Evolutionary conservation across 1,140 invertebrate species (phyloP), one percentile per base, ranked within the genome.

Genomic region (Melitaea cinxia): DNA sequence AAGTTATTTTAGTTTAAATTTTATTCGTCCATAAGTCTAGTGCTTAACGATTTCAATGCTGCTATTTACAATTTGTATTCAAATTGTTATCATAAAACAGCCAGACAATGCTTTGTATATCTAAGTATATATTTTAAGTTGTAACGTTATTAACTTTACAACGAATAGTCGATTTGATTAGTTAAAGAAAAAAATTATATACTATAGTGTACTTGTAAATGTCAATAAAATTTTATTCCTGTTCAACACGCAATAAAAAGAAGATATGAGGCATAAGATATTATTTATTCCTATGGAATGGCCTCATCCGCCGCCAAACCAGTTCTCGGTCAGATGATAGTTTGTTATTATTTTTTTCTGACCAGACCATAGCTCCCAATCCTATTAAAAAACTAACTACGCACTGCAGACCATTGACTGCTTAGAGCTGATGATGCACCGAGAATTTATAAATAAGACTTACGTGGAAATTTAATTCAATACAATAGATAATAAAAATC

Each of bases 301-400:
- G 70, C 72, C 73, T 74, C 81, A 80, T 80, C 77, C 77, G 77
- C 66, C 60, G 70, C 15, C 50, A 47, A 86, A 86, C 83, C 81
- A 65, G 83, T 86, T 86, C 72, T 76, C 59, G 66, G 57, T 58
- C 81, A 82, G 75, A 86, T 85, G 77, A 85, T 84, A 78, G 82
- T 83, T 82, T 85, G 78, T 85, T 86, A 82, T 86, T 82, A 80
- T 83, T 83, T 85, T 85, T 78, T 80, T 53, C 59, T 63, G 57
- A 67, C 45, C 42, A 9, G 33, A 37, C 45, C 45, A 19, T 19
- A 24, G 42, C 21, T 63, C 45, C 45, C 53, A 63, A 42, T 26
- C 47, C 56, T 33, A 65, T 57, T 64, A 64, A 45, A 45, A 55
- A 55, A 45, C 21, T 15, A 52, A 47, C 49, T 53, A 42, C 26